phyloP scores from a whole-genome alignment of 2,888 invertebrate genomes.

The Cerastoderma edule region DNA sequence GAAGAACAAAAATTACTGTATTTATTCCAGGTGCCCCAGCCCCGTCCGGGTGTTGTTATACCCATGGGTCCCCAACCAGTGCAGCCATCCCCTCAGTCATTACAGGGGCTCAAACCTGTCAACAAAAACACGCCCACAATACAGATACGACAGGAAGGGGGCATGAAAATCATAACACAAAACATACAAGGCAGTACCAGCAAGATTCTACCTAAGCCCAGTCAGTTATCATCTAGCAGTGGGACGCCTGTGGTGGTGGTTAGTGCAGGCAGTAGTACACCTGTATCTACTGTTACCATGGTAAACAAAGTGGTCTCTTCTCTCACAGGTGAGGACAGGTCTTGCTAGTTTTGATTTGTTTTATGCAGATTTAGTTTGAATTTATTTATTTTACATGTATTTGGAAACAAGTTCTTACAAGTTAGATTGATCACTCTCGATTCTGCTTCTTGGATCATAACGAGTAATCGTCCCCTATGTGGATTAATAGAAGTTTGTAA shows the following conservation, averaged over 20 bases:
- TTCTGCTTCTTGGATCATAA: no score
- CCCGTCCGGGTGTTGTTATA: constrained; percentile 78
- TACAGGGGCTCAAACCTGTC: constrained; percentile 73
- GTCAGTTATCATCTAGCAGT: constrained; percentile 60
- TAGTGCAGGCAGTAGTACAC: constrained; percentile 68
- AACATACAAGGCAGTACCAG: constrained; percentile 67
- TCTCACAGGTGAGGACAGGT: constrained; percentile 13
- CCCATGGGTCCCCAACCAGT: constrained; percentile 77
- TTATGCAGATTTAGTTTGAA: no score
- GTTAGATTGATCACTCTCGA: no score
- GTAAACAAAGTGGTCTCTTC: constrained; percentile 65
- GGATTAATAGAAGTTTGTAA: no score
- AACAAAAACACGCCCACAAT: constrained; percentile 76
- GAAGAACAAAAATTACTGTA: no score
- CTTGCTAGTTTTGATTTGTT: no score
- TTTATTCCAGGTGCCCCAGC: constrained; percentile 61
- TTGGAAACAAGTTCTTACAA: no score
- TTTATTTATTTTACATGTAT: no score
- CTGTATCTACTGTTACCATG: constrained; percentile 72
- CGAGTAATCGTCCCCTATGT: no score
- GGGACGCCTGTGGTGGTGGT: constrained; percentile 25
- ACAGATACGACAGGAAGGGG: constrained; percentile 82
- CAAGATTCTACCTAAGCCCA: constrained; percentile 81
- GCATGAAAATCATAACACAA: constrained; percentile 60
- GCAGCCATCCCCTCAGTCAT: constrained; percentile 70